These are phyloP conservation scores for Pedetes capensis DNA, from an alignment of 2,113 vertebrate genomes.

Conservation along the genomic window DNA sequence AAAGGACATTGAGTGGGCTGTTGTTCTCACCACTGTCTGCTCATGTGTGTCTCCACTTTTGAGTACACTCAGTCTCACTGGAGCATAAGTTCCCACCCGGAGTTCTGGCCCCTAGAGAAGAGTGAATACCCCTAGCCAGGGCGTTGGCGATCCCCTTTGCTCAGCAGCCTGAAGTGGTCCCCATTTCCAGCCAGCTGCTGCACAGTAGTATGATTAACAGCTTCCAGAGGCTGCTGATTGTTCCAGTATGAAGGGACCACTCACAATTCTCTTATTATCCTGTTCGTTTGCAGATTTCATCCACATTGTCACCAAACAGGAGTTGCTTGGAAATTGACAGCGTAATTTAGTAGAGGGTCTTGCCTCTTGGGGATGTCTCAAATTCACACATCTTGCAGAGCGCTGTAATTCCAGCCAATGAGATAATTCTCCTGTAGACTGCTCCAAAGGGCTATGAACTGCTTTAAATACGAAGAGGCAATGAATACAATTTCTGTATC, in stretches of 20 bases:
- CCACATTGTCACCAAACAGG: not conserved
- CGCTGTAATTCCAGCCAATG: not conserved
- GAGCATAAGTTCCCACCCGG: not conserved
- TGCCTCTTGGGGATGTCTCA: not conserved
- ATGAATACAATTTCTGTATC: not conserved
- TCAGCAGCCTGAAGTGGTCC: not conserved
- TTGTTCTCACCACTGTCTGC: not conserved
- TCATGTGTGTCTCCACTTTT: rapidly evolving
- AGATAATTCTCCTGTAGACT: not conserved
- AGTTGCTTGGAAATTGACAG: not conserved
- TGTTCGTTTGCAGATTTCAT: not conserved
- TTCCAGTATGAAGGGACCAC: not conserved
- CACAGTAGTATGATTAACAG: not conserved
- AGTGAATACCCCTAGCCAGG: not conserved
- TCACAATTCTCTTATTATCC: not conserved
- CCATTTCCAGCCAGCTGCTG: not conserved
- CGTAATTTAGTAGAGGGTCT: not conserved
- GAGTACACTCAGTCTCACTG: not conserved
- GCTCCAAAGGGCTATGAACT: not conserved
- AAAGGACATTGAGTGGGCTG: not conserved
- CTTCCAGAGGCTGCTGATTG: not conserved
- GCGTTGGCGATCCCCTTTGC: not conserved
- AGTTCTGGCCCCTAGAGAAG: not conserved
- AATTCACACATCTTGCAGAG: not conserved
- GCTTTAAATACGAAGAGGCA: not conserved